Evolutionary conservation across 2,888 invertebrate species (phyloP), one percentile per base, ranked within the genome.

Genomic region (Bombylius major): DNA sequence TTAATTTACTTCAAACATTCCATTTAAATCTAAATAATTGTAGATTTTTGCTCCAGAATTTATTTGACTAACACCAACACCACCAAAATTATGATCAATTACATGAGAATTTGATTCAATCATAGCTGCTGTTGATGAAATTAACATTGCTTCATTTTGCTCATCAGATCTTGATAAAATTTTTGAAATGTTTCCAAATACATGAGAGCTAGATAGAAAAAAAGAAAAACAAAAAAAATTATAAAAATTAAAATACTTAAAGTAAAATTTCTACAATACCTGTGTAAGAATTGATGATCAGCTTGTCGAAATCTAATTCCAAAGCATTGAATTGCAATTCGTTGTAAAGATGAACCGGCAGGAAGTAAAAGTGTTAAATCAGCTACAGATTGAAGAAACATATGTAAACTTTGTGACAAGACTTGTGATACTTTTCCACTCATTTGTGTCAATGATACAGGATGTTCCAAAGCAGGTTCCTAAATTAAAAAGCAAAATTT

Each of bases 151-250:
- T 63, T 77, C 78, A 11, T 75, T 75, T 44, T 76, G 86, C 64
- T 93, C 94, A 68, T 96, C 95, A 3, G 92, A 89, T 63, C 92
- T 86, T 1, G 94, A 94, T 54, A 97, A 78, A 58, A 96, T 96
- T 77, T 93, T 92, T 68, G 94, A 94, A 65, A 97, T 93, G 70
- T 95, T 95, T 67, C 89, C 93, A 74, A 97, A 96, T 11, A 97
- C 94, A 74, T 92, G 91, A 58, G 90, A 89, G 71, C 84, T 84
- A 48, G 4, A 54, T 23, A 42, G 6, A 33, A 6, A 5, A 11
- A 42, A 11, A 36, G 4, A 1, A 4, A 7, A 36, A 36, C 1
- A 36, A 36, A 36, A 5, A 36, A 36, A 36, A 36, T 4, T 36
- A 8, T 36, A 36, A 7, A 36, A 23, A 23, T 23, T 23, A 23